phyloP scores from a whole-genome alignment of 2,888 invertebrate genomes.

The Drosophila melanosoma region DNA sequence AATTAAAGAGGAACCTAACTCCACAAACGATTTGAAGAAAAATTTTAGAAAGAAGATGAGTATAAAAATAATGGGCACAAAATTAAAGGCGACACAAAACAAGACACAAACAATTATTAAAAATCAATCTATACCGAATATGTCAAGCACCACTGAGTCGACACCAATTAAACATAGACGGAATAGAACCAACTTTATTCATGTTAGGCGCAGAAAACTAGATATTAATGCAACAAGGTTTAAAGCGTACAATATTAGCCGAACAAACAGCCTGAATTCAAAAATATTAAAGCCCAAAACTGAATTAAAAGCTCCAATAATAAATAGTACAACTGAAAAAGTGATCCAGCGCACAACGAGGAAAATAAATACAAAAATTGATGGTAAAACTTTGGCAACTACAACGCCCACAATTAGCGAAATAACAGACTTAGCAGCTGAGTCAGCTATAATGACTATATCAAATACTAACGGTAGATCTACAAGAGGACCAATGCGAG shows the following conservation, averaged over 20 bases:
- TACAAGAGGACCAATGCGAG: conserved; percentile 32
- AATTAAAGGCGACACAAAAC: conserved; percentile 2
- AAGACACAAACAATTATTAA: conserved; percentile 1
- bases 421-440: conserved; percentile 41
- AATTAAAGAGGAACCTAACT: background rate
- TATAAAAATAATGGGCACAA: background rate
- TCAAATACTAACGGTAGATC: conserved; percentile 51
- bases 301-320: conserved; percentile 7
- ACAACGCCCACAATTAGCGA: conserved; percentile 19
- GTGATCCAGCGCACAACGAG: background rate
- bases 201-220: conserved; percentile 19
- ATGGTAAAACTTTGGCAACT: conserved; percentile 13
- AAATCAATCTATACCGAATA: background rate
- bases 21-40: background rate
- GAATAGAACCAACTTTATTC: conserved; percentile 11
- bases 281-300: conserved; percentile 18
- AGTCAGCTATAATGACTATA: conserved; percentile 67
- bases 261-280: conserved; percentile 13
- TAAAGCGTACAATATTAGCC: conserved; percentile 14
- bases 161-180: conserved; percentile 2
- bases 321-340: conserved; percentile 4
- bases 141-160: background rate
- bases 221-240: conserved; percentile 18
- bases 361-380: background rate
- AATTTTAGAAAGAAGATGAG: conserved; percentile 1